These are phyloP conservation scores for Sycophaga agraensis DNA, from an alignment of 1,140 invertebrate species.

Conservation along the genomic window DNA sequence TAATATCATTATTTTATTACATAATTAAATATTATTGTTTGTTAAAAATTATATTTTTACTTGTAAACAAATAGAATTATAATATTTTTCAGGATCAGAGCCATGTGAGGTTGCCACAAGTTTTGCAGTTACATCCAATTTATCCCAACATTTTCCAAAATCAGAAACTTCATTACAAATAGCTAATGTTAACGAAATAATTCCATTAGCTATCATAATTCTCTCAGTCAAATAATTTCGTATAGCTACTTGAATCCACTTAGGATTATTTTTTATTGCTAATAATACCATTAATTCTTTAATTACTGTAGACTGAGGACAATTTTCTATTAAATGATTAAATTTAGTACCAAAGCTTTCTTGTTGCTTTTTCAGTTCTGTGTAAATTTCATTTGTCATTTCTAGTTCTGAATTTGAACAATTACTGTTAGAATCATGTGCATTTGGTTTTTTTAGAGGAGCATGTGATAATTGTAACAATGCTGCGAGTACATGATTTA, in stretches of 20 bases:
- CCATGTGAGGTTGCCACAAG: slow-evolving; percentile 64
- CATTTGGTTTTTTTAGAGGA: slow-evolving; percentile 62
- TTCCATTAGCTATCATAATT: slow-evolving; percentile 63
- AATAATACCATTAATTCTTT: slow-evolving; percentile 71
- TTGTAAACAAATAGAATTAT: slow-evolving; percentile 51
- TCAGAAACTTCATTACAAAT: slow-evolving; percentile 65
- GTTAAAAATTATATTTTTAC: slow-evolving; percentile 32
- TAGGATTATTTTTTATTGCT: slow-evolving; percentile 61
- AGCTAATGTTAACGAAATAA: slow-evolving; percentile 62
- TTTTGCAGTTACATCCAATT: slow-evolving; percentile 66
- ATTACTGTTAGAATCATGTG: not conserved
- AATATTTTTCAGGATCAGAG: slow-evolving; percentile 57
- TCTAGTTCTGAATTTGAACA: slow-evolving; percentile 30
- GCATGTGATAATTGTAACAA: slow-evolving; percentile 72
- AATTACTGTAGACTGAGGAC: slow-evolving; percentile 64
- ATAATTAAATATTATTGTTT: slow-evolving; percentile 14
- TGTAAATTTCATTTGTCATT: slow-evolving; percentile 56
- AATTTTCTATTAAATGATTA: slow-evolving; percentile 58
- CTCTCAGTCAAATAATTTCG: slow-evolving; percentile 62
- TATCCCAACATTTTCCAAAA: slow-evolving; percentile 64
- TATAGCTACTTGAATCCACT: slow-evolving; percentile 66
- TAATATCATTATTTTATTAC: not conserved
- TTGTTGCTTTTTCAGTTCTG: slow-evolving; percentile 58
- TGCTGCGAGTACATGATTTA: slow-evolving; percentile 62
- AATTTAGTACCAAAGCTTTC: slow-evolving; percentile 59